Conservation (phyloP, 37 sponge, comb jelly and placozoan species). For the Eunapius fragilis region DNA sequence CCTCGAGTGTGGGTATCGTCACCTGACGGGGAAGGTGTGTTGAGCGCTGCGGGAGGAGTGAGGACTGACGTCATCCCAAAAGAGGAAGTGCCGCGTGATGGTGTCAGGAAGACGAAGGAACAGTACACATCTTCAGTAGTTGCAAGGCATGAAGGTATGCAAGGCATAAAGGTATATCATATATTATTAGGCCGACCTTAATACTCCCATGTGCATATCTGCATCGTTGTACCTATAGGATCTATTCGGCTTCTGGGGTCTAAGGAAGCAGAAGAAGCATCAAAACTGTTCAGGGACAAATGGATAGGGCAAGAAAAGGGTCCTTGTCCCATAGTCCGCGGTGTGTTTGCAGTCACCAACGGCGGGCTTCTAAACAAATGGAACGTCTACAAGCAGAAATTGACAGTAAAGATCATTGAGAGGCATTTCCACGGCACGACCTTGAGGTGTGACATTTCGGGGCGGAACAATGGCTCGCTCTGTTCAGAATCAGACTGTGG, state of each 20-base stretch:
- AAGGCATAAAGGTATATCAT: too few relatives aligned
- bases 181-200: too few relatives aligned
- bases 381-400: conserved; percentile 4
- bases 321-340: conserved; percentile 11
- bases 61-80: background rate
- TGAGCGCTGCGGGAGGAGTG: background rate
- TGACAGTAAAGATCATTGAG: conserved; percentile 25
- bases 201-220: too few relatives aligned
- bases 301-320: conserved; percentile 14
- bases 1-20: background rate
- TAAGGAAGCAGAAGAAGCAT: too few relatives aligned
- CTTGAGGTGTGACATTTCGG: conserved; percentile 61
- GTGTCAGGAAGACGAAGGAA: background rate
- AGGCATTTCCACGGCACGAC: conserved; percentile 74
- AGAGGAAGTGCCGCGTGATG: background rate
- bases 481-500: conserved; percentile 65
- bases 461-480: too few relatives aligned
- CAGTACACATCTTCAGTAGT: background rate
- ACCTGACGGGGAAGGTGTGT: background rate
- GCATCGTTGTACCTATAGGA: too few relatives aligned
- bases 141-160: background rate
- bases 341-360: conserved; percentile 35
- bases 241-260: too few relatives aligned
- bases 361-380: conserved; percentile 7
- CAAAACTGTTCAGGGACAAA: too few relatives aligned